Conservation (phyloP, 1,140 invertebrate species). For the Hetaerina americana region DNA sequence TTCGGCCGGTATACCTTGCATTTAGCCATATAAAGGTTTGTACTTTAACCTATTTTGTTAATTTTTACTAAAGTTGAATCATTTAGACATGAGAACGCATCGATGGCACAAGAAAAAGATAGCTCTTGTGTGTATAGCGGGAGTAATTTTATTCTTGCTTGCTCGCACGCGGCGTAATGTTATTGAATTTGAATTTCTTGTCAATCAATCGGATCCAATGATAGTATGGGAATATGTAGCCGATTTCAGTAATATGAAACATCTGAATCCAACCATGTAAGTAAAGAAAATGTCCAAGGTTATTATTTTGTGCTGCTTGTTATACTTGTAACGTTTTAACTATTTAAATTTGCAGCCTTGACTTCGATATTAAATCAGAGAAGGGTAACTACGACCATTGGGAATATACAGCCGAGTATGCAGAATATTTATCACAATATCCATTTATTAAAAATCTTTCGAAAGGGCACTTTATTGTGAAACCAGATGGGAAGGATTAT, state of each 20-base stretch:
- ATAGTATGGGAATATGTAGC: conserved; percentile 57
- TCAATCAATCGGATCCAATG: conserved; percentile 38
- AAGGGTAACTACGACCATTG: conserved; percentile 51
- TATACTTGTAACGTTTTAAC: neutral
- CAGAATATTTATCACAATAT: conserved; percentile 46
- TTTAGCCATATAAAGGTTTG: too few relatives aligned
- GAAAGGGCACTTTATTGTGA: conserved; percentile 42
- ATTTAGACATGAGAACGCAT: neutral
- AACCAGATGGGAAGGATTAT: conserved; percentile 30
- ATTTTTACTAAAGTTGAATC: too few relatives aligned
- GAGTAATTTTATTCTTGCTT: conserved; percentile 3
- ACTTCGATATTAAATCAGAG: conserved; percentile 46
- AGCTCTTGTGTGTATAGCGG: neutral
- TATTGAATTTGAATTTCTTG: conserved; percentile 26
- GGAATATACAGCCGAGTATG: conserved; percentile 53
- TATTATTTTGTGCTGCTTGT: conserved; percentile 6
- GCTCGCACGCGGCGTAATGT: neutral
- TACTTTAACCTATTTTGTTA: too few relatives aligned
- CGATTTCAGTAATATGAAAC: conserved; percentile 57
- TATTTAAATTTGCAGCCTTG: conserved; percentile 31
- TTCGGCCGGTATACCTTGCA: too few relatives aligned
- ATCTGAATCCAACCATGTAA: conserved; percentile 59
- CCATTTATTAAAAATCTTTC: conserved; percentile 43
- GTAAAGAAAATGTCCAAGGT: conserved; percentile 19
- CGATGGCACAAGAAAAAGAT: conserved; percentile 7